phyloP scores from a whole-genome alignment of 2,888 invertebrate genomes.

The Ochropleura leucogaster region DNA sequence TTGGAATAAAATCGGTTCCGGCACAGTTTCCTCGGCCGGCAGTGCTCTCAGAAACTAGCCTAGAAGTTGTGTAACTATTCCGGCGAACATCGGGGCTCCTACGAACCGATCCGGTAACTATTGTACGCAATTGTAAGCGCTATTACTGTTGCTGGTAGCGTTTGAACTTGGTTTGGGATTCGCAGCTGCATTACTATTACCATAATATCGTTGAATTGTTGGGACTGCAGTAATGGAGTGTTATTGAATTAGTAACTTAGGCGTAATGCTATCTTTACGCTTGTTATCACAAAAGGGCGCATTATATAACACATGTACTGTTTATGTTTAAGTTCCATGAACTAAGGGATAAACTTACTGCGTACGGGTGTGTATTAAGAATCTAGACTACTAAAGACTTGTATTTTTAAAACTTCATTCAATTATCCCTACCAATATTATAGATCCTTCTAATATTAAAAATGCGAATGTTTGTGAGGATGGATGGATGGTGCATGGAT shows the following conservation, averaged over 20 bases:
- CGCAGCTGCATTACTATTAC: conserved; percentile 34
- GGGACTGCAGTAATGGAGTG: neutral
- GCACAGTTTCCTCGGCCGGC: conserved; percentile 25
- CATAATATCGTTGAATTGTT: conserved; percentile 34
- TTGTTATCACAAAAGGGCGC: neutral
- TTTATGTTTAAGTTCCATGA: neutral
- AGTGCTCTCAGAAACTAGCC: conserved; percentile 56
- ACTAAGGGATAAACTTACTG: neutral
- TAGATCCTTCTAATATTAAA: too few species aligned
- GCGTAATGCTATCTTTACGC: neutral
- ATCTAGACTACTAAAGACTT: neutral
- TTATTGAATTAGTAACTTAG: neutral
- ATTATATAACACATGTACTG: neutral
- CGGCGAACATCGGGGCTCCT: conserved; percentile 56
- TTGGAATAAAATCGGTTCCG: neutral
- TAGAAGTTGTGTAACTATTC: conserved; percentile 63
- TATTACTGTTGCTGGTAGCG: conserved; percentile 43
- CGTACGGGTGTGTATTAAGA: neutral
- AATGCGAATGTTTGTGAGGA: too few species aligned
- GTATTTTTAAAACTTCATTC: neutral
- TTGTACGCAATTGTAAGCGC: conserved; percentile 53
- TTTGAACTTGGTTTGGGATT: conserved; percentile 42
- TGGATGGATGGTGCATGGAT: too few species aligned
- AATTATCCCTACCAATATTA: too few species aligned
- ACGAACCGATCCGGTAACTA: conserved; percentile 57